Base-by-base conservation (phyloP, 2,797 vertebrate genomes). In the Psittacula derbiana region DNA sequence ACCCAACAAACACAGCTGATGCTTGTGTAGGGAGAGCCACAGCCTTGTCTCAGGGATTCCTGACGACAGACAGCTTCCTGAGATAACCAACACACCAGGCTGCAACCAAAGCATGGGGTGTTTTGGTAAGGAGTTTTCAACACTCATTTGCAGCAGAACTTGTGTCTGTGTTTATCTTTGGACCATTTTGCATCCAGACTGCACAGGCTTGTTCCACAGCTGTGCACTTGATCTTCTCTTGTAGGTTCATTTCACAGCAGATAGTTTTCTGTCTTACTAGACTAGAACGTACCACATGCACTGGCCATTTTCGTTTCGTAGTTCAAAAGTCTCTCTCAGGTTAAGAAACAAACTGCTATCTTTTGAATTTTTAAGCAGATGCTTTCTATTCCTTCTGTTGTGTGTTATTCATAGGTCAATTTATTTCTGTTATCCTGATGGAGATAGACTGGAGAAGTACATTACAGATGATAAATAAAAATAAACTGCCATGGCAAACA, bases 11-110 rank as follows among this genome's bases (percentile, higher is more conserved):
- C 19, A 38, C 18, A 64, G 5, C 5, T 8, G 9, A 8, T 0
- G 1, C 8, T 30, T 46, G 12, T 4, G 3, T 13, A 49, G 6
- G 47, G n/a, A 80, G 4, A 93, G 2, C 6, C 43, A 33, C 0
- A 0, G 38, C 6, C 7, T 3, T 3, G 4, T 58, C 36, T 14
- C 8, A 1, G 12, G 13, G 13, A 46, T 41, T 69, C 31, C 49
- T 1, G 2, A 36, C 18, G 46, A 47, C n/a, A 27, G 21, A 33
- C 5, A 53, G 3, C 16, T 46, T 83, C 53, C 25, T 41, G 62
- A 79, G 33, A 36, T 4, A 85, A 58, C 1, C 0, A 6, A 2
- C 19, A 31, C 0, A 2, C 18, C 44, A 86, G 20, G 9, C 38
- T 27, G 17, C 12, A 19, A 57, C 9, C 38, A 40, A 24, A 49